phyloP scores from a whole-genome alignment of 2,113 vertebrate species.

The Bambusicola thoracicus region DNA sequence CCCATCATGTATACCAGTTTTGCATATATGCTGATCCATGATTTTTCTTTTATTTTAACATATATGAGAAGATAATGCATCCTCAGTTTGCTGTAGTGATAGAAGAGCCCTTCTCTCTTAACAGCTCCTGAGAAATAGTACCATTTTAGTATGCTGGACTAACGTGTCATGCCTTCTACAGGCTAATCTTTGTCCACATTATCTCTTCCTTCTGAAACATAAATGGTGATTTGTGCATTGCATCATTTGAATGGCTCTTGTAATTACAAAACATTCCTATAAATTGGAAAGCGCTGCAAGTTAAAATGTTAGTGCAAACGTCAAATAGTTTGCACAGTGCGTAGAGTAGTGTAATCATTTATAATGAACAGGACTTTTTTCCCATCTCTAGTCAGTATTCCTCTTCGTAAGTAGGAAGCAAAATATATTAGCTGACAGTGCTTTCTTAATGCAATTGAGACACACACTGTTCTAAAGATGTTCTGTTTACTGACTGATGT shows the following conservation, averaged over 20 bases:
- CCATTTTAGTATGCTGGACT: neutral
- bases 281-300: neutral
- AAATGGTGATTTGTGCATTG: neutral
- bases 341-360: neutral
- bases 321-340: neutral
- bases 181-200: neutral
- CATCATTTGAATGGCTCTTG: neutral
- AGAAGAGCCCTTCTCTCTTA: neutral
- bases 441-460: neutral
- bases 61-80: neutral
- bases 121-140: neutral
- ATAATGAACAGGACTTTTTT: neutral
- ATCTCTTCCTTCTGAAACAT: neutral
- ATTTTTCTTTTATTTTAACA: no score
- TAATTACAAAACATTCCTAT: neutral
- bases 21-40: fast-evolving
- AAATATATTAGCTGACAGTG: neutral
- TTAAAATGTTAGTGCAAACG: neutral
- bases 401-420: neutral
- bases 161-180: neutral
- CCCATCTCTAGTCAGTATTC: neutral
- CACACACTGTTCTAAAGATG: neutral
- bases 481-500: neutral
- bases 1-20: neutral
- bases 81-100: neutral